Evolutionary conservation across 2,113 vertebrate genomes (phyloP).

Genomic region (rat (Rattus norvegicus)): DNA sequence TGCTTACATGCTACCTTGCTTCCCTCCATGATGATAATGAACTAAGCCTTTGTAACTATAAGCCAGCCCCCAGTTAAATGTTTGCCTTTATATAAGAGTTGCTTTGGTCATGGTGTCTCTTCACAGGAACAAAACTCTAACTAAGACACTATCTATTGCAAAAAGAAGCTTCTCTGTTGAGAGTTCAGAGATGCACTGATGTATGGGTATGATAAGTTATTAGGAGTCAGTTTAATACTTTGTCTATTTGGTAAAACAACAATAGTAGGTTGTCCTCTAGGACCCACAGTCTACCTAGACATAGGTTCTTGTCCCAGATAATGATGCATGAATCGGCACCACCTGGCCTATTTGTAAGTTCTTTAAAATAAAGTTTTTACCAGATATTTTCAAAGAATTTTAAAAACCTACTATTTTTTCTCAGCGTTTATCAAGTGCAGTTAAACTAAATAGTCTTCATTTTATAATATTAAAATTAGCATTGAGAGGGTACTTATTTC

Average conservation of each 20-base stretch:
- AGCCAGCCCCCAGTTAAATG: no score
- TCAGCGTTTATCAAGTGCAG: neutral
- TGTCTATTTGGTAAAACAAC: neutral
- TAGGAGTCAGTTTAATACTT: neutral
- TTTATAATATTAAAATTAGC: conserved; percentile 19
- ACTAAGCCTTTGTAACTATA: no score
- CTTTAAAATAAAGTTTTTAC: neutral
- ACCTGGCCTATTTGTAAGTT: no score
- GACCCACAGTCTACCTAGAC: neutral
- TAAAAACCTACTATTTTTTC: neutral
- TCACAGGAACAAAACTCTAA: no score
- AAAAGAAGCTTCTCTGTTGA: neutral
- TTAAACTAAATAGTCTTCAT: conserved; percentile 52
- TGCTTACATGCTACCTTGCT: no score
- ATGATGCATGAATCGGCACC: neutral
- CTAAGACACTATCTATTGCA: no score
- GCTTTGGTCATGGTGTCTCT: no score
- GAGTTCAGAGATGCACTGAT: neutral
- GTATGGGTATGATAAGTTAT: neutral
- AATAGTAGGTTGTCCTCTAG: neutral
- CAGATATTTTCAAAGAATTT: neutral
- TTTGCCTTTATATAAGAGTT: no score
- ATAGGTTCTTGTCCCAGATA: neutral
- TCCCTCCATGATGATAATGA: no score
- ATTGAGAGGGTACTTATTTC: conserved; percentile 25